Evolutionary conservation across 1,140 invertebrate genomes (phyloP).

Genomic region (Thereuonema tuberculata): DNA sequence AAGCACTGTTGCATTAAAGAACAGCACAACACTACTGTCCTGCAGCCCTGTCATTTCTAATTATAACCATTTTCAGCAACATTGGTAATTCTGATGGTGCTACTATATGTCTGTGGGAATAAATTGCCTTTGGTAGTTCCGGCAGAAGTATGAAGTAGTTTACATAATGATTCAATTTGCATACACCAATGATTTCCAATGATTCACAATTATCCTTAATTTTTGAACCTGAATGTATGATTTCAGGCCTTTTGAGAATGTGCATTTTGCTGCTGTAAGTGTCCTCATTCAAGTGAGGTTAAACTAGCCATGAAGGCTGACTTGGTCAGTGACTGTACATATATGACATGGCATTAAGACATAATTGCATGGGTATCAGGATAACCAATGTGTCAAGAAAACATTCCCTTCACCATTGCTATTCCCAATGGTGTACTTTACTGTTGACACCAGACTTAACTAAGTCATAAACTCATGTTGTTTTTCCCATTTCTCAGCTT

Average conservation of each 20-base stretch:
- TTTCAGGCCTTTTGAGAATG: neutral
- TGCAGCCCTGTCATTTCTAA: too few relatives aligned
- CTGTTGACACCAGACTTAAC: neutral
- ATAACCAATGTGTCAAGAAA: neutral
- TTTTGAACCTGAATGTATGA: too few relatives aligned
- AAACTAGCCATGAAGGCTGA: neutral
- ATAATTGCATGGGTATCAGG: neutral
- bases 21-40: too few relatives aligned
- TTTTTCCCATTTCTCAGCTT: neutral
- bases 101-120: too few relatives aligned
- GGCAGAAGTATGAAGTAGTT: too few relatives aligned
- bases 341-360: neutral
- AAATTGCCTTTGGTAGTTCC: too few relatives aligned
- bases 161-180: too few relatives aligned
- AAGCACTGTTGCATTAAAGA: too few relatives aligned
- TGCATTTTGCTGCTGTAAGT: slow-evolving; percentile 6
- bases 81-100: too few relatives aligned
- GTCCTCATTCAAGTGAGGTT: neutral
- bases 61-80: too few relatives aligned
- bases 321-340: neutral
- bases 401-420: neutral
- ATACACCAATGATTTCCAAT: too few relatives aligned
- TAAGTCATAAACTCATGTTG: neutral
- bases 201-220: too few relatives aligned
- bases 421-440: neutral